Conservation (phyloP, 2,113 vertebrate species). For the Thamnophis sirtalis region DNA sequence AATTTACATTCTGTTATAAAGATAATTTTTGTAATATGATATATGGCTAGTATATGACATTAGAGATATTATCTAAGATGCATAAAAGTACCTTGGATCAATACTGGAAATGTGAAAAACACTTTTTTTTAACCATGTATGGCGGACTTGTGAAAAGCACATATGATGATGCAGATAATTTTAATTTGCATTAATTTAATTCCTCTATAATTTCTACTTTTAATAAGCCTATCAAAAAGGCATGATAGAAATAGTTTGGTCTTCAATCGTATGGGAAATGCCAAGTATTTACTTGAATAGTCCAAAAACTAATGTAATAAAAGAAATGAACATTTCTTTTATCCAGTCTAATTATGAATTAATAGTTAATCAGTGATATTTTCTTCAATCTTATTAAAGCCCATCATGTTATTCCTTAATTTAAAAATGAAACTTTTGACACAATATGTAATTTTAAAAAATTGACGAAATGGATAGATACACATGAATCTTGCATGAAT, state of each 20-base stretch:
- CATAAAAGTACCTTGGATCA: not conserved
- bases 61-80: not conserved
- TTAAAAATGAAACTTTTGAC: not conserved
- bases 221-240: not conserved
- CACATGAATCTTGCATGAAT: not conserved
- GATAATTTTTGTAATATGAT: not conserved
- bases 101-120: not conserved
- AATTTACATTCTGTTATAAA: not conserved
- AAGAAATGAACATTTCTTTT: not conserved
- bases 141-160: not conserved
- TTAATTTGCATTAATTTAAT: not conserved
- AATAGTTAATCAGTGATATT: not conserved
- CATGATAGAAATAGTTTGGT: not conserved
- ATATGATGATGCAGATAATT: not conserved
- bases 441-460: not conserved
- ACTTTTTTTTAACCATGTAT: not conserved
- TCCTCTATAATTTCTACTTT: not conserved
- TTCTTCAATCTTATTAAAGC: not conserved
- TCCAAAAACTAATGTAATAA: not conserved
- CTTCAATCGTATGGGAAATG: not conserved
- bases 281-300: not conserved
- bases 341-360: not conserved
- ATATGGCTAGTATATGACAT: not conserved
- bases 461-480: not conserved
- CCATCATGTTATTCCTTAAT: not conserved